Percentiles rank a stretch among this genome's conserved stretches.
phyloP scores from a whole-genome alignment of 2,888 invertebrate genomes.

The Rotaria magnacalcarata region DNA sequence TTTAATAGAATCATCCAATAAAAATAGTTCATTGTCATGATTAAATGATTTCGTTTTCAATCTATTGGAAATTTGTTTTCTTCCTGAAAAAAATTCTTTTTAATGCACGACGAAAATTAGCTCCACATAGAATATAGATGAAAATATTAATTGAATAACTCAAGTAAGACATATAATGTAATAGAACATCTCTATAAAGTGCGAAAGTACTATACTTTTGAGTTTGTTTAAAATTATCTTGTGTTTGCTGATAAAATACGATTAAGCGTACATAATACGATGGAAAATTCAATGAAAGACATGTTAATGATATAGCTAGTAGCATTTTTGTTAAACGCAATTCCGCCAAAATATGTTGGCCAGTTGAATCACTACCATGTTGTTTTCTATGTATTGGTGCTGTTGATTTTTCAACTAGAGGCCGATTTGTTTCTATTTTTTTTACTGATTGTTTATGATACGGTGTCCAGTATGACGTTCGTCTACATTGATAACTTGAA shows the following conservation, averaged over 20 bases:
- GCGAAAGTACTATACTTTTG: neutral
- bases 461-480: slow-evolving; percentile 8
- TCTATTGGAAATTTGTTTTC: neutral
- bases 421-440: too few species aligned
- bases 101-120: slow-evolving; percentile 34
- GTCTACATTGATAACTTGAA: neutral
- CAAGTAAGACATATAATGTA: slow-evolving; percentile 1
- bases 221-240: neutral
- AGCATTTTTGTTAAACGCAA: slow-evolving; percentile 32
- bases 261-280: slow-evolving; percentile 23
- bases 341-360: neutral
- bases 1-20: neutral
- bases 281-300: slow-evolving; percentile 30
- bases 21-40: neutral
- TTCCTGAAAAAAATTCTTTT: neutral
- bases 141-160: slow-evolving; percentile 34
- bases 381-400: neutral
- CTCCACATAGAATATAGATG: slow-evolving; percentile 14
- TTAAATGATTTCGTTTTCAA: neutral
- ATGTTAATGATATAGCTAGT: slow-evolving; percentile 21
- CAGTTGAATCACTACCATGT: neutral
- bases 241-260: neutral
- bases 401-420: neutral
- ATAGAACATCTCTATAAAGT: neutral
- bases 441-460: neutral